A percentile compares a stretch with the other conserved stretches of the same genome.
phyloP scores from a whole-genome alignment of 2,888 invertebrate genomes.

The Melieria omissa region DNA sequence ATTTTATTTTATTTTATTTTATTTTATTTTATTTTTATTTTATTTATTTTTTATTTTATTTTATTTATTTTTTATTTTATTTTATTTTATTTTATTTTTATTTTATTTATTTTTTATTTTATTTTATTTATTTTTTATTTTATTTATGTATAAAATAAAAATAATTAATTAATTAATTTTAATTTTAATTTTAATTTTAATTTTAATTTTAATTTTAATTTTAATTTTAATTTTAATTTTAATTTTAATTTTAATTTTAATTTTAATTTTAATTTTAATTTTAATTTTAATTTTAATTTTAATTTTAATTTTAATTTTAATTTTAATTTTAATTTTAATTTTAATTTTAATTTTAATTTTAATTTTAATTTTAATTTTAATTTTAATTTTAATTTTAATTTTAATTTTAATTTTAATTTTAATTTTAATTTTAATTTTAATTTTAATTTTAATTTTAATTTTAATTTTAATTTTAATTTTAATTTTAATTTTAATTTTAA shows the following conservation, averaged over 20 bases:
- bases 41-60: no score
- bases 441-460: conserved; percentile 4
- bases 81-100: background rate
- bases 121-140: conserved; percentile 8
- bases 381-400: conserved; percentile 1
- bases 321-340: no score
- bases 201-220: conserved; percentile 3
- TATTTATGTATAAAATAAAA: background rate
- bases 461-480: conserved; percentile 8
- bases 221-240: conserved; percentile 3
- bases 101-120: conserved; percentile 1
- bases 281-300: no score
- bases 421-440: conserved; percentile 8
- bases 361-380: no score
- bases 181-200: conserved; percentile 3
- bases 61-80: background rate
- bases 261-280: no score
- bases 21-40: no score
- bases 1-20: no score
- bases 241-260: conserved; percentile 4
- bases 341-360: no score
- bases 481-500: conserved; percentile 3
- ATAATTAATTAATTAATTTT: conserved; percentile 6
- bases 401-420: conserved; percentile 2
- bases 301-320: no score